Evolutionary conservation across 2,888 invertebrate genomes (phyloP), one percentile per base, ranked within the genome.

Genomic region (Polydrusus pterygomalis): DNA sequence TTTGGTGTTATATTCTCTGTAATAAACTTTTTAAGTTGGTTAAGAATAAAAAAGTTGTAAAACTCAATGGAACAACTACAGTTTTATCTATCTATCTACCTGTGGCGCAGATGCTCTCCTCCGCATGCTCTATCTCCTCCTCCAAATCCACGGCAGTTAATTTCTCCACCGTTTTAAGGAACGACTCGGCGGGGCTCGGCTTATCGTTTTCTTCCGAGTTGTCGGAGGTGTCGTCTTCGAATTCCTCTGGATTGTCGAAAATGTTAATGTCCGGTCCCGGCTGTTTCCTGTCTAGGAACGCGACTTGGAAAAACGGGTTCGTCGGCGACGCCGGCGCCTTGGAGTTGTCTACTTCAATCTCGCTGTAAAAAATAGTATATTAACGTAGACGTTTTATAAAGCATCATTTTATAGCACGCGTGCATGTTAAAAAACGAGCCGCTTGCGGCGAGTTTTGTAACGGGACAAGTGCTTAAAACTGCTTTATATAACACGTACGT

Each of bases 231-330:
- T 34, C 34, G 10, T 25, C 30, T 15, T 74, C 68, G 38, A 68
- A 74, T 6, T 40, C 51, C 38, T 74, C 74, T 7, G 74, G 68
- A 43, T 74, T 62, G 25, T 74, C 74, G 30, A 74, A 74, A 30
- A 74, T 74, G 60, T 68, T 74, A 15, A 62, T 13, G 20, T 51
- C 51, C 20, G 51, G 38, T 9, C 34, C 1, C 2, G 38, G 3
- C 6, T 34, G 34, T 13, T 0, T 34, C 0, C 15, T 20, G n/a
- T 70, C 30, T 1, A 38, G 15, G 11, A 17, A 9, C 3, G 10
- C 15, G 2, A 17, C 3, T 9, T 15, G 15, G n/a, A 18, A 38
- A 5, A 38, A 38, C 8, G 38, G 17, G n/a, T 9, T 9, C 17
- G 10, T 38, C 10, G 38, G 58, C 3, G 58, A 60, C n/a, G 30